phyloP scores from a whole-genome alignment of 2,797 vertebrate species.

The Naso thynnoides region DNA sequence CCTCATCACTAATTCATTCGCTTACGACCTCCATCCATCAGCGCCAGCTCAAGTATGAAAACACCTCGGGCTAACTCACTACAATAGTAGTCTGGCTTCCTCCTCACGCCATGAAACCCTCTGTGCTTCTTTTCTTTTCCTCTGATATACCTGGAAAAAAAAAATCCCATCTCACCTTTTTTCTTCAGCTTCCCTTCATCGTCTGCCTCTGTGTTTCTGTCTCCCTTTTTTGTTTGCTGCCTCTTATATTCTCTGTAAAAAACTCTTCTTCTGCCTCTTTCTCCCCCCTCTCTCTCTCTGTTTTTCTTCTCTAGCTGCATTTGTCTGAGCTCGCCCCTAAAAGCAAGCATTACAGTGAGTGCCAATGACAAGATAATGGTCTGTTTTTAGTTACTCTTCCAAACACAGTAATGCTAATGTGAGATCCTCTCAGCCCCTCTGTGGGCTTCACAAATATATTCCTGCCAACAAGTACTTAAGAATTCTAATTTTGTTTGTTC shows the following conservation, averaged over 20 bases:
- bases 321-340: slow-evolving; percentile 30
- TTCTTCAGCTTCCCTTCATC: slow-evolving; percentile 11
- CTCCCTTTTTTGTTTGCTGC: slow-evolving; percentile 13
- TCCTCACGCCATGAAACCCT: slow-evolving; percentile 39
- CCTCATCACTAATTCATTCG: slow-evolving; percentile 86
- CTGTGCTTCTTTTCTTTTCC: slow-evolving; percentile 32
- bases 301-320: slow-evolving; percentile 30
- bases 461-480: slow-evolving; percentile 28
- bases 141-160: slow-evolving; percentile 20
- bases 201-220: slow-evolving; percentile 6
- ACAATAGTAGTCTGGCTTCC: slow-evolving; percentile 49
- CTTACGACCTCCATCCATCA: slow-evolving; percentile 81
- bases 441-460: slow-evolving; percentile 53
- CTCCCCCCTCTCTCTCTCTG: neutral
- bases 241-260: slow-evolving; percentile 27
- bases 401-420: slow-evolving; percentile 61
- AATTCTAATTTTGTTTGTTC: slow-evolving; percentile 33
- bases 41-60: slow-evolving; percentile 79
- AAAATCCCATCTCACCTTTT: slow-evolving; percentile 12
- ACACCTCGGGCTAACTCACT: slow-evolving; percentile 70
- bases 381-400: slow-evolving; percentile 57
- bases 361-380: slow-evolving; percentile 69
- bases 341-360: slow-evolving; percentile 51
- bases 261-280: neutral
- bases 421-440: slow-evolving; percentile 42